Evolutionary conservation across 2,113 vertebrate genomes (phyloP), one percentile per base, ranked within the genome.

Genomic region (Mellivora capensis): DNA sequence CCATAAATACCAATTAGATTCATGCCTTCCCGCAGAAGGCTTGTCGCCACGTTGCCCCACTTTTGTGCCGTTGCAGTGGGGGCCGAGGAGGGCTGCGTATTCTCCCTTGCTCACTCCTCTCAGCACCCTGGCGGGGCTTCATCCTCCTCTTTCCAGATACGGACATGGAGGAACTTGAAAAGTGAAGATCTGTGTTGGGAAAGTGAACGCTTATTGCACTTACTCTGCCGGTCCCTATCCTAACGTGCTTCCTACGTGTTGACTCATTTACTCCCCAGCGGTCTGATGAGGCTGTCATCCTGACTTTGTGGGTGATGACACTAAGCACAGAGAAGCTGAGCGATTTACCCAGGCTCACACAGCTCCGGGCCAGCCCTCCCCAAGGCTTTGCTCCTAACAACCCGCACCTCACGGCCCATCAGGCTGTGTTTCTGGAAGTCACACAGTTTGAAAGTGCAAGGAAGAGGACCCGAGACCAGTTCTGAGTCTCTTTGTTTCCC

Each of bases 1-100:
- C 27, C 4, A 1, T 72, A 20, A 0, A 1, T 52, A 1, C 8
- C 13, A 27, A 23, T 74, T 20, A 37, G 0, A 29, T n/a, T 14
- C 12, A 0, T 18, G 0, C 2, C 7, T 81, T 13, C 20, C 34
- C 29, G 9, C 42, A 67, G 37, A 82, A 67, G 67, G 37, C 61
- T 27, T 2, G 1, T 29, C n/a, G 1, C 34, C 87, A 42, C 42
- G 18, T 39, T n/a, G 2, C 23, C 20, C 1, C 1, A 4, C 10
- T 18, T 31, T 54, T 17, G 34, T 83, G 71, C 21, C 10, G 47
- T 83, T 54, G 37, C 2, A 4, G 49, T 29, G n/a, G 47, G 2
- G 4, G 20, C 31, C 6, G 0, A 13, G 13, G 3, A 2, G 6
- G 9, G 62, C 1, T 6, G 15, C 42, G 1, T 4, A 7, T 11